These are phyloP conservation scores for Chrysolina oricalcia DNA, from an alignment of 2,888 invertebrate species.

Conservation along the genomic window DNA sequence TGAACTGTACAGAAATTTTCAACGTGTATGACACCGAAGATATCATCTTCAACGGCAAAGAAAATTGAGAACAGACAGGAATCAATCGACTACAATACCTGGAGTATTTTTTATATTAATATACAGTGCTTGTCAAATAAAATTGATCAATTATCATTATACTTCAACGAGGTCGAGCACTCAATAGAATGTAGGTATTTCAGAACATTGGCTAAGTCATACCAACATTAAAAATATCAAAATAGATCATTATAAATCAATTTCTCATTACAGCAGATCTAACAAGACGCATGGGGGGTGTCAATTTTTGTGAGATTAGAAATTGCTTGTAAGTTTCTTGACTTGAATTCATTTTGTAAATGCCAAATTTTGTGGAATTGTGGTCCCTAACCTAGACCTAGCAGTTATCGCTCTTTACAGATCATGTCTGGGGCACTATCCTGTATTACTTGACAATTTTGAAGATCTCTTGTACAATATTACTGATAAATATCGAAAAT, in stretches of 20 bases:
- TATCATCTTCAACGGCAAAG: background rate
- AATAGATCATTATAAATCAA: background rate
- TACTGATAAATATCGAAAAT: too few species aligned
- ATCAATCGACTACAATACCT: too few species aligned
- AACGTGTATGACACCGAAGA: slow-evolving; percentile 10
- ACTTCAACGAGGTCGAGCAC: background rate
- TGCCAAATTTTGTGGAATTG: slow-evolving; percentile 8
- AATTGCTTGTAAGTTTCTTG: slow-evolving; percentile 12
- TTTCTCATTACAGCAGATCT: slow-evolving; percentile 14
- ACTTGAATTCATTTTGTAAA: slow-evolving; percentile 20
- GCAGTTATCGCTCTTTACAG: slow-evolving; percentile 14
- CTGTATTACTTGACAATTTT: too few species aligned
- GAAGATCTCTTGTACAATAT: too few species aligned
- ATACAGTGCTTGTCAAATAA: too few species aligned
- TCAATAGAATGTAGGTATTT: slow-evolving; percentile 15
- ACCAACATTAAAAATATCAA: too few species aligned
- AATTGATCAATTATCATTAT: too few species aligned
- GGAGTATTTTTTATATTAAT: too few species aligned
- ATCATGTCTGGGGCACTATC: too few species aligned
- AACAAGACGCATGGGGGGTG: slow-evolving; percentile 23
- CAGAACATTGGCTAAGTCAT: slow-evolving; percentile 5
- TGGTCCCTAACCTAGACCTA: background rate
- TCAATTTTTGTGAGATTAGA: slow-evolving; percentile 13
- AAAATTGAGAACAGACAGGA: too few species aligned
- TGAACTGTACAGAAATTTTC: slow-evolving; percentile 16